Evolutionary conservation across 35 echinoderm and acorn worm genomes (phyloP).

Genomic region (Stichopus chloronotus): DNA sequence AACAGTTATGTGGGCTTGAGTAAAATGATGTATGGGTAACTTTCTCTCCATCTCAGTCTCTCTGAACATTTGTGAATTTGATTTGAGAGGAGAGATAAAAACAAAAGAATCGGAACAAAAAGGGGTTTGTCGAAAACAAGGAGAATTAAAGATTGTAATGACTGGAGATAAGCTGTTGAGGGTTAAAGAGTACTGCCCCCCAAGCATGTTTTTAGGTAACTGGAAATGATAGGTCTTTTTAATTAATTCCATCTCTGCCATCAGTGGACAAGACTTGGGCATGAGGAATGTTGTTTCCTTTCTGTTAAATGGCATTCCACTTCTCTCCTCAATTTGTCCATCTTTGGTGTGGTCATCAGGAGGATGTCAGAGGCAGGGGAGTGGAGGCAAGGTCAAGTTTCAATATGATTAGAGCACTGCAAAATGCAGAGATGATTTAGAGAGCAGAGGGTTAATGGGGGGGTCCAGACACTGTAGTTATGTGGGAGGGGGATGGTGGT

Average conservation of each 20-base stretch:
- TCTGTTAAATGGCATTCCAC: conserved; percentile 34
- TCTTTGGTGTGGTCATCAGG: conserved; percentile 49
- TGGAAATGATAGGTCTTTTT: neutral
- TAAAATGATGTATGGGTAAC: too few species aligned
- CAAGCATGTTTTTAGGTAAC: too few species aligned
- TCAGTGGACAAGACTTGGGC: neutral
- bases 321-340: conserved; percentile 29
- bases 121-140: neutral
- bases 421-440: too few species aligned
- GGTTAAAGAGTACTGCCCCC: too few species aligned
- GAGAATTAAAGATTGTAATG: too few species aligned
- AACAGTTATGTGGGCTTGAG: too few species aligned
- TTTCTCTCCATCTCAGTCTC: neutral
- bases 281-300: conserved; percentile 30
- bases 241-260: neutral
- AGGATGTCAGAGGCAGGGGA: conserved; percentile 26
- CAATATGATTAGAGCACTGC: too few species aligned
- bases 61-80: neutral
- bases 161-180: too few species aligned
- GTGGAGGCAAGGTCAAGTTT: neutral
- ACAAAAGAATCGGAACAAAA: neutral
- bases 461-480: too few species aligned
- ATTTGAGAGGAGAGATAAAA: neutral
- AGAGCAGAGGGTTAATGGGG: too few species aligned
- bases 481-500: too few species aligned